Percentiles rank a stretch among this genome's conserved stretches.
Evolutionary conservation across 2,797 vertebrate species (phyloP).

Genomic region (Acipenser ruthenus): DNA sequence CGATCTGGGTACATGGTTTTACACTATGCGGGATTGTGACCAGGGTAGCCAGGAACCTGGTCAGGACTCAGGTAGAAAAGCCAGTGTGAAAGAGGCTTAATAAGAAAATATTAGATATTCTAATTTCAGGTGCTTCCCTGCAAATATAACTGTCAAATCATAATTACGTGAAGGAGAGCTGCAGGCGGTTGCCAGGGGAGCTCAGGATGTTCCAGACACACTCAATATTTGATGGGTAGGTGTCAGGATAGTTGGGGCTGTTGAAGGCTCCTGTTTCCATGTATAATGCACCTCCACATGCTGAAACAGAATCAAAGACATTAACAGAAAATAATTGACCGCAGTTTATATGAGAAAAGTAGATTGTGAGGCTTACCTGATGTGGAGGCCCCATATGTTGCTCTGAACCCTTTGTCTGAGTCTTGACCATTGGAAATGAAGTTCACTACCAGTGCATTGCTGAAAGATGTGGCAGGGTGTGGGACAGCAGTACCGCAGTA

Average conservation of each 20-base stretch:
- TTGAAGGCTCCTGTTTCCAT: constrained; percentile 81
- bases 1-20: too few relatives aligned
- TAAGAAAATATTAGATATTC: too few relatives aligned
- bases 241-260: constrained; percentile 81
- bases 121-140: too few relatives aligned
- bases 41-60: too few relatives aligned
- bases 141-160: constrained; percentile 19
- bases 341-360: not conserved
- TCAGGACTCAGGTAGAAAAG: too few relatives aligned
- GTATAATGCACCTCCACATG: constrained; percentile 77
- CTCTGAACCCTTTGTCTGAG: constrained; percentile 66
- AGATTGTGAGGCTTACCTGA: constrained; percentile 61
- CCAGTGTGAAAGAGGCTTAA: too few relatives aligned
- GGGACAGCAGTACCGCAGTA: constrained; percentile 79
- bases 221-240: constrained; percentile 72
- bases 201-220: constrained; percentile 85
- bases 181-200: constrained; percentile 83
- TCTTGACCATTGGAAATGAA: constrained; percentile 62
- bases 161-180: constrained; percentile 85
- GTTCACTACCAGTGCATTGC: constrained; percentile 72
- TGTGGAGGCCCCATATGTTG: constrained; percentile 66
- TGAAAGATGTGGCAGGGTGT: constrained; percentile 77
- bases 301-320: constrained; percentile 41
- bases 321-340: not conserved
- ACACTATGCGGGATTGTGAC: too few relatives aligned